Base-by-base conservation (phyloP, 2,888 invertebrate genomes). In the Saturnia japonica region DNA sequence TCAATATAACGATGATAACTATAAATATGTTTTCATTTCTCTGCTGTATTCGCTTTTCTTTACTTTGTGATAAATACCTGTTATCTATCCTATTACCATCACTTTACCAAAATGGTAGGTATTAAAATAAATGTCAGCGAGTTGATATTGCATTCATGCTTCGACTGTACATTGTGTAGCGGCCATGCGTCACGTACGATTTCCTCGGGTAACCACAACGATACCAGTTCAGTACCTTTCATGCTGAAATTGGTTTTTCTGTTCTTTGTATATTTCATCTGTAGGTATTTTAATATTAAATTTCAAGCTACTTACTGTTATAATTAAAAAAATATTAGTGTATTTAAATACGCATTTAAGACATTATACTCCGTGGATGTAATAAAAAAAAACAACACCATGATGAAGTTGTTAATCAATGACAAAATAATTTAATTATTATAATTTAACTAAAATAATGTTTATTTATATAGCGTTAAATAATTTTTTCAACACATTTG, bases 191-290 rank as follows among this genome's bases (percentile, higher is more conserved):
- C 73, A 72, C 71, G 68, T 72, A 73, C 75, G 80, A 82, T 82
- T 82, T 80, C 75, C 72, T 76, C 76, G 76, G 74, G 72, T 68
- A 74, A 73, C 77, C 78, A 76, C 75, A 77, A 75, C 77, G 77
- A 75, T 76, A 80, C 77, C 79, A 77, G 78, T 84, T 82, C 80
- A n/a, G n/a, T n/a, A n/a, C 75, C 78, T 77, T 74, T 73, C 73
- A 70, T 67, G 73, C 76, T 78, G 28, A 80, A 82, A 82, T 82
- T 81, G 80, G 77, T 78, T 79, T 76, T 76, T 77, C 70, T 74
- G 68, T 72, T 60, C 28, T 60, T 60, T 60, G 14, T 12, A 72
- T 75, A 74, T 60, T 2, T 22, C 43, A 42, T 42, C 25, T 60
- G 43, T 60, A 60, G 57, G 57, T 54, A 43, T 70, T 70, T 66